Percentiles rank a stretch among this genome's conserved stretches.
Evolutionary conservation across 1,140 invertebrate species (phyloP).

Genomic region (Dendrolimus punctatus): DNA sequence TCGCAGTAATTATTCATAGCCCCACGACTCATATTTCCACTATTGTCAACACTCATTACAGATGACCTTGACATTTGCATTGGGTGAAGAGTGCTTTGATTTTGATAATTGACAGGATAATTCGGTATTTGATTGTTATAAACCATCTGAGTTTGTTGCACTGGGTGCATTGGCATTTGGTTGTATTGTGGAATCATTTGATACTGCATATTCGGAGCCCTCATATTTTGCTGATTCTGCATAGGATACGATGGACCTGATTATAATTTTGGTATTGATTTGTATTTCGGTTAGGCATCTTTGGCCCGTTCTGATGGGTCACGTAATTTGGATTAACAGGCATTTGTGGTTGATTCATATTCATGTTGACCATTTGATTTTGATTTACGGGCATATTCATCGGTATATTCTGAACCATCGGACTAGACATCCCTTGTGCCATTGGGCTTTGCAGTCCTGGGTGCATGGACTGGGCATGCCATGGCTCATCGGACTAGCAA

Average conservation of each 20-base stretch:
- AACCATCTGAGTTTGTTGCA: conserved; percentile 26
- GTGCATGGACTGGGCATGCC: conserved; percentile 65
- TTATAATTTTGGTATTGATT: conserved; percentile 53
- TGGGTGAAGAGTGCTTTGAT: conserved; percentile 62
- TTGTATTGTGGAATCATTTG: conserved; percentile 59
- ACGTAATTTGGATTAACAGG: conserved; percentile 25
- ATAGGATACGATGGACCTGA: conserved; percentile 35
- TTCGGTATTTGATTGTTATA: conserved; percentile 60
- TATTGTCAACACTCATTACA: conserved; percentile 61
- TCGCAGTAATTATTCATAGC: conserved; percentile 50
- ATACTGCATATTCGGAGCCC: conserved; percentile 29
- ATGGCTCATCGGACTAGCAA: conserved; percentile 58
- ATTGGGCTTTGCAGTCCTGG: conserved; percentile 54
- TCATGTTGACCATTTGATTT: conserved; percentile 49
- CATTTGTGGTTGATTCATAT: conserved; percentile 36
- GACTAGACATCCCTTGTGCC: conserved; percentile 40
- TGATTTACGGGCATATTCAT: conserved; percentile 47
- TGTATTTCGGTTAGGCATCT: conserved; percentile 45
- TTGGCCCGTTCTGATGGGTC: conserved; percentile 44
- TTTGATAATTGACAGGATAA: conserved; percentile 55
- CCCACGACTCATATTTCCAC: conserved; percentile 49
- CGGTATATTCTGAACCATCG: conserved; percentile 57
- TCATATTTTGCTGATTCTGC: conserved; percentile 35
- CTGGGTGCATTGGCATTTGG: conserved; percentile 29
- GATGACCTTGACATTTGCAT: conserved; percentile 59